Percentiles rank a stretch among this genome's conserved stretches.
Conservation (phyloP, 2,888 invertebrate genomes). For the Oscheius sp. region DNA sequence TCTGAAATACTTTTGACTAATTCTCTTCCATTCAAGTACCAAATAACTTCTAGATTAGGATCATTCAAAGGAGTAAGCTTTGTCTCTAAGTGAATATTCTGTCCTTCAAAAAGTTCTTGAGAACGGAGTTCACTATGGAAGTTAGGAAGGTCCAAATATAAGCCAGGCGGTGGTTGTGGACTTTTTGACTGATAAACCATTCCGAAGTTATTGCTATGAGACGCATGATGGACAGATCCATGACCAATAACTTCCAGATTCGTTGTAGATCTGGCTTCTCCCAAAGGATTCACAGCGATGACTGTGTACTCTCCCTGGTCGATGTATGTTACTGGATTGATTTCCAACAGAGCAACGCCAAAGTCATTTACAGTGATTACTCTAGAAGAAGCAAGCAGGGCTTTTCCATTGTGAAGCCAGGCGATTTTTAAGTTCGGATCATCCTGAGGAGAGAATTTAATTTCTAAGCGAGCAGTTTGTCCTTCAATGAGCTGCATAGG, state of each 20-base stretch:
- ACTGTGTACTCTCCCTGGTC: conserved; percentile 96
- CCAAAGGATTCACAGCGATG: conserved; percentile 90
- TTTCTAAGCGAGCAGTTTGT: conserved; percentile 56
- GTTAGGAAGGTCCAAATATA: conserved; percentile 76
- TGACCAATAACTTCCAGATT: conserved; percentile 81
- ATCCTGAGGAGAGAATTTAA: conserved; percentile 63
- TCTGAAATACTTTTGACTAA: conserved; percentile 37
- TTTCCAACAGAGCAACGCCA: conserved; percentile 83
- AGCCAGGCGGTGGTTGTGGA: conserved; percentile 40
- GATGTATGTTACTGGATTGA: conserved; percentile 86
- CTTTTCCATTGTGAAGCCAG: conserved; percentile 66
- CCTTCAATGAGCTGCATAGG: conserved; percentile 77
- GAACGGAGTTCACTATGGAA: conserved; percentile 87
- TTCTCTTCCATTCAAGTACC: conserved; percentile 87
- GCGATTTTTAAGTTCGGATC: conserved; percentile 67
- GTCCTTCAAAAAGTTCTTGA: conserved; percentile 90
- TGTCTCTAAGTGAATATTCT: conserved; percentile 92
- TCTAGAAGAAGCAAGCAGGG: conserved; percentile 61
- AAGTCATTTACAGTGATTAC: conserved; percentile 62
- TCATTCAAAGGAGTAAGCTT: conserved; percentile 92
- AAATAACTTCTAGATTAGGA: conserved; percentile 89
- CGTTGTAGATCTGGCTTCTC: conserved; percentile 84
- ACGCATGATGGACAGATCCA: conserved; percentile 41
- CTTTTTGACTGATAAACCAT: conserved; percentile 45
- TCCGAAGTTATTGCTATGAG: conserved; percentile 37